A percentile compares a stretch with the other conserved stretches of the same genome.
Evolutionary conservation across 2,797 vertebrate species (phyloP).

Genomic region (Poecilia gillii): DNA sequence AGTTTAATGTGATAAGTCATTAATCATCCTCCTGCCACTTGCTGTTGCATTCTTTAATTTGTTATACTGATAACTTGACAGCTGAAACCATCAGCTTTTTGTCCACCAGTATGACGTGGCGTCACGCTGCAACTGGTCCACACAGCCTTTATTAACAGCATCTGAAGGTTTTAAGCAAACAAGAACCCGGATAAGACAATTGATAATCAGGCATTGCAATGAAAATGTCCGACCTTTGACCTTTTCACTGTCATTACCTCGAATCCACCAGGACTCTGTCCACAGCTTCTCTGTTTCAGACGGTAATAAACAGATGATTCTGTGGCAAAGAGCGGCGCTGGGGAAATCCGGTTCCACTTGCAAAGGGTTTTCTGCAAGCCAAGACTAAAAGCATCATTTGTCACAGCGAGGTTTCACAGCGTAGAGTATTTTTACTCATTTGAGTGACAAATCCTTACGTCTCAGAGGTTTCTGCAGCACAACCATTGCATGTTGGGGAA

Average conservation of each 20-base stretch:
- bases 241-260: constrained; percentile 26
- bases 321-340: constrained; percentile 10
- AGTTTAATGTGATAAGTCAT: too few relatives aligned
- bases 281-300: constrained; percentile 19
- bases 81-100: too few relatives aligned
- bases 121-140: too few relatives aligned
- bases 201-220: not conserved
- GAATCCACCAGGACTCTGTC: constrained; percentile 28
- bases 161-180: not conserved
- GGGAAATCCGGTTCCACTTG: not conserved
- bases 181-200: not conserved
- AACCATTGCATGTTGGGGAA: not conserved
- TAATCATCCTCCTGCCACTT: too few relatives aligned
- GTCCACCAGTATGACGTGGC: too few relatives aligned
- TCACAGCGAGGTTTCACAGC: not conserved
- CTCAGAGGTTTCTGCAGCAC: not conserved
- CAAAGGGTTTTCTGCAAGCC: not conserved
- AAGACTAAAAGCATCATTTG: not conserved
- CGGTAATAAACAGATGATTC: constrained; percentile 21
- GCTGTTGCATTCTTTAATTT: too few relatives aligned
- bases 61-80: too few relatives aligned
- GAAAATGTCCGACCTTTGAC: constrained; percentile 14
- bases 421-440: not conserved
- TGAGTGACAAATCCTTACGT: not conserved
- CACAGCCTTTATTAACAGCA: too few relatives aligned